phyloP scores from a whole-genome alignment of 2,113 vertebrate genomes.

The Hippocampus barbouri region DNA sequence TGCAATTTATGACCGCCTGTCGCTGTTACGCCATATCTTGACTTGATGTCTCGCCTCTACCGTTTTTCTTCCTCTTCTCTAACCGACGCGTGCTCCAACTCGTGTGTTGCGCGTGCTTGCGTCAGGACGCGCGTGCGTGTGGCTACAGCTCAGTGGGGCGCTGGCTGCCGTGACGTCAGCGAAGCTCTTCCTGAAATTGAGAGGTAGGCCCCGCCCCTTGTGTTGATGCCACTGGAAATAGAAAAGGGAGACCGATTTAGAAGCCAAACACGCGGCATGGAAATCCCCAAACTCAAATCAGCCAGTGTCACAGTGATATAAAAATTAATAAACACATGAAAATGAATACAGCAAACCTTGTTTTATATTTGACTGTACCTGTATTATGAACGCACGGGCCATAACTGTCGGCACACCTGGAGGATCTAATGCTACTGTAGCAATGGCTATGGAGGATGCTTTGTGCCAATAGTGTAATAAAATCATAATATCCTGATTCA shows the following conservation, averaged over 20 bases:
- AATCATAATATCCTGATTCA: background rate
- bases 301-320: background rate
- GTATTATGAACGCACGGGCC: background rate
- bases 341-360: background rate
- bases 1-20: slow-evolving; percentile 17
- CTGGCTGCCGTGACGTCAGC: slow-evolving; percentile 66
- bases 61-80: slow-evolving; percentile 10
- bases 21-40: slow-evolving; percentile 47
- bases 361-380: background rate
- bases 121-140: slow-evolving; percentile 25
- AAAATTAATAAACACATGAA: background rate
- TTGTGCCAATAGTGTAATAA: background rate
- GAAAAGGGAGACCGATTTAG: slow-evolving; percentile 8
- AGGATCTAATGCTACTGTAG: background rate
- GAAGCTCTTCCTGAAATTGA: slow-evolving; percentile 32
- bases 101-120: slow-evolving; percentile 27
- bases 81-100: background rate
- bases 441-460: background rate
- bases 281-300: background rate
- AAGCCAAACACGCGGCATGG: background rate
- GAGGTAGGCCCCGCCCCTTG: slow-evolving; percentile 37
- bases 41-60: slow-evolving; percentile 18
- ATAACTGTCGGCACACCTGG: background rate
- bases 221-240: slow-evolving; percentile 31
- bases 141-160: slow-evolving; percentile 55